Base-by-base conservation (phyloP, 2,113 vertebrate genomes). In the Lichenostomus cassidix region DNA sequence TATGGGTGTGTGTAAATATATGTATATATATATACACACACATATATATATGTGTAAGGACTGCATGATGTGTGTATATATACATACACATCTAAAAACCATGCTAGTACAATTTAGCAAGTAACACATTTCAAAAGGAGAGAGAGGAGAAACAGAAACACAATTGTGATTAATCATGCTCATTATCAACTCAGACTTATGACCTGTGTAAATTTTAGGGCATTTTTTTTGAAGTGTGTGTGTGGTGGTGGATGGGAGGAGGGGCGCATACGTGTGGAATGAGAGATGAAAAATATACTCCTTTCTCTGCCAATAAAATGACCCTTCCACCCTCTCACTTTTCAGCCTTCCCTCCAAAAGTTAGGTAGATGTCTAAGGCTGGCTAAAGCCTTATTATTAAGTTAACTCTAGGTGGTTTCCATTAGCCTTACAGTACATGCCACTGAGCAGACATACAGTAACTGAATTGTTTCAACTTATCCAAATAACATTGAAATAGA, bases 401-500 rank as follows among this genome's bases (percentile, higher is more conserved):
- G 95, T 95, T 97, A 95, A 96, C 83, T 95, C 83, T 90, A 46
- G 62, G 95, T 53, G 95, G 88, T 95, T 95, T 95, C 96, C 84
- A 95, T 94, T 88, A 97, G 96, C 90, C 87, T 96, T 96, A 96
- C 86, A 94, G 96, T 94, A 80, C 92, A 75, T 75, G 94, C 92
- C 93, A 82, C 80, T 92, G 96, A 97, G 91, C 94, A 97, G 96
- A 95, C 97, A 96, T 96, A 98, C 97, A 98, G 98, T 98, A 97
- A 98, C 98, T 98, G 98, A 98, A 98, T 98, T 98, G 98, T 98
- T 98, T 98, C 98, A 98, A 91, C 95, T 96, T 98, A 97, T 68
- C 97, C 97, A 98, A 98, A 98, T 95, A 98, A 97, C 98, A 98
- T 98, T 95, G 97, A 97, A 98, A 98, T 97, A 96, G 98, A 98